Evolutionary conservation across 2,797 vertebrate genomes (phyloP), one percentile per base, ranked within the genome.

Genomic region (Tauraco hartlaubi): DNA sequence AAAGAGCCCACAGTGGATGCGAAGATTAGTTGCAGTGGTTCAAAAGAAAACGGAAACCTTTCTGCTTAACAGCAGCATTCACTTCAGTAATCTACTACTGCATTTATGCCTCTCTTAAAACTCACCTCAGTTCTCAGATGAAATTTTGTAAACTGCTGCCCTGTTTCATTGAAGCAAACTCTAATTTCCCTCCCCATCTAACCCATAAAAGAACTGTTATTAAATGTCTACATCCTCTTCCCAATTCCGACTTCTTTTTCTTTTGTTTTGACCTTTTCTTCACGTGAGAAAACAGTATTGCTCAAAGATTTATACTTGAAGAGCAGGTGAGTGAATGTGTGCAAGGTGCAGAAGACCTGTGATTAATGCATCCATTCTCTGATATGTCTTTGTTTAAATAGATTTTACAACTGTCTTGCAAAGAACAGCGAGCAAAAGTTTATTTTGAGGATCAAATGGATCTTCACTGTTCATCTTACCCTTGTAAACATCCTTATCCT

Each of bases 31-130:
- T 88, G 56, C 72, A 85, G 39, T 52, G 14, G 35, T 85, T 88
- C 85, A 92, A 80, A 95, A 87, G n/a, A 55, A 81, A 86, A 48
- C 48, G 39, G 69, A 93, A 96, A 81, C 26, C 44, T 86, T 84
- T 84, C 58, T 83, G 43, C 33, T 64, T 81, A 84, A 58, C 51
- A 75, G 49, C 33, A 64, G 46, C 15, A 29, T 76, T 88, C 52
- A 73, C 63, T 86, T 76, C 58, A 46, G 31, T 55, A 61, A 66
- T 69, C 31, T 76, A 48, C n/a, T 59, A 22, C 46, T 79, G 59
- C 37, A 71, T 67, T 84, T 86, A 76, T 23, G 11, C 28, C 44
- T 79, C 59, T 51, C 19, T 52, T 52, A 86, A 94, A 64, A 29
- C 26, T 88, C 39, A 85, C 49, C 61, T 66, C n/a, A 59, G 0